phyloP scores from a whole-genome alignment of 2,888 invertebrate genomes.

The Imbricaverruca yamaguchii region DNA sequence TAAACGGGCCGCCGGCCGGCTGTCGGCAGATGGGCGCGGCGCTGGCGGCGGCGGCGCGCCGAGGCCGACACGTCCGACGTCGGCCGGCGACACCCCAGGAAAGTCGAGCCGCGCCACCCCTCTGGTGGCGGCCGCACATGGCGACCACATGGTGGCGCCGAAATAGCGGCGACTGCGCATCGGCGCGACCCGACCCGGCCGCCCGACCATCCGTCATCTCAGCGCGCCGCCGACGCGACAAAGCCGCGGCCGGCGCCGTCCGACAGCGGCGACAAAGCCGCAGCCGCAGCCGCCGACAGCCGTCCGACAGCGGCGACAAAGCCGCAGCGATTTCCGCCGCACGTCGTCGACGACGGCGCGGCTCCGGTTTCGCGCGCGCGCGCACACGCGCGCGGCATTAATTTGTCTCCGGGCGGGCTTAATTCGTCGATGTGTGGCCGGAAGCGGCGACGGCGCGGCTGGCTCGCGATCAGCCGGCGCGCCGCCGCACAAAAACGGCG shows the following conservation, averaged over 20 bases:
- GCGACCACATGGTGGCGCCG: slow-evolving; percentile 5
- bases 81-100: neutral
- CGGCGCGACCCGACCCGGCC: neutral
- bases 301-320: too few species aligned
- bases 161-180: neutral
- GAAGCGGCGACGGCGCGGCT: neutral
- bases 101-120: slow-evolving; percentile 16
- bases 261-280: too few species aligned
- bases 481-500: slow-evolving; percentile 6
- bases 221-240: neutral
- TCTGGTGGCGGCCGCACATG: neutral
- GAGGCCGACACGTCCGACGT: neutral
- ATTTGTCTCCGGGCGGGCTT: neutral
- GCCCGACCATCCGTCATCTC: slow-evolving; percentile 3
- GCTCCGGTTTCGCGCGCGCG: neutral
- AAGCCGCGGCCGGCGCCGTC: too few species aligned
- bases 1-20: neutral
- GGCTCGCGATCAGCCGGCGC: too few species aligned
- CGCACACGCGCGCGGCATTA: neutral
- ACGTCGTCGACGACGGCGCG: neutral
- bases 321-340: neutral
- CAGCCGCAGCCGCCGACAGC: too few species aligned
- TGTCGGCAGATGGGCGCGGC: neutral
- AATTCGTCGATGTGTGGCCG: neutral
- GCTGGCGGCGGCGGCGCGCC: neutral